Base-by-base conservation (phyloP, 2,113 vertebrate genomes). In the Micromys minutus region DNA sequence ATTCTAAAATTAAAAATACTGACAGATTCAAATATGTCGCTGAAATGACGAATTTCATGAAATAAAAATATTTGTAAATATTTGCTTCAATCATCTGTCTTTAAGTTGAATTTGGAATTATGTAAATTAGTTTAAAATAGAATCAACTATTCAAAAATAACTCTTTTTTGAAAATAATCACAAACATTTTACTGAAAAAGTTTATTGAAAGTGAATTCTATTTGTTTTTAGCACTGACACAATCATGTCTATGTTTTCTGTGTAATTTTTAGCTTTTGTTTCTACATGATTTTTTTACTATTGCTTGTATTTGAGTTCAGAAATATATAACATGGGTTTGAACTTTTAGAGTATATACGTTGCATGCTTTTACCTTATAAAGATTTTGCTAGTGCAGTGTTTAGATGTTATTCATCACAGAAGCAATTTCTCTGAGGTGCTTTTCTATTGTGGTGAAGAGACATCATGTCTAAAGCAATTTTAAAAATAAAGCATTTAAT, bases 21-120 rank as follows among this genome's bases (percentile, higher is more conserved):
- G 19, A 36, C 7, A 61, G 59, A n/a, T 1, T 47, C 29, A 61
- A 42, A 47, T 12, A 0, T 63, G 80, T 36, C 63, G 26, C 76
- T 90, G 71, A 67, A 69, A 69, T 52, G 10, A 67, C 34, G 75
- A 26, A 26, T 7, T n/a, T n/a, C n/a, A n/a, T n/a, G n/a, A n/a
- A n/a, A n/a, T 75, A 8, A 87, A 93, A 88, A 91, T 83, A 36
- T 84, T 91, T 91, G 12, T 65, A 50, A 65, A 75, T 1, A 21
- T 69, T 29, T 96, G 2, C 36, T 90, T 83, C 50, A 75, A 5
- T 52, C 29, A 75, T 74, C 34, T 42, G 0, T 61, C 34, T 83
- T 93, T 31, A 71, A 61, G 10, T 76, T n/a, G 24, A 95, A 45
- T 63, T 93, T 83, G 7, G 59, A 81, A 83, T 26, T 7, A 47